Percentiles rank a stretch among this genome's conserved stretches.
Evolutionary conservation across 2,888 invertebrate genomes (phyloP).

Genomic region (Dione vanillae): DNA sequence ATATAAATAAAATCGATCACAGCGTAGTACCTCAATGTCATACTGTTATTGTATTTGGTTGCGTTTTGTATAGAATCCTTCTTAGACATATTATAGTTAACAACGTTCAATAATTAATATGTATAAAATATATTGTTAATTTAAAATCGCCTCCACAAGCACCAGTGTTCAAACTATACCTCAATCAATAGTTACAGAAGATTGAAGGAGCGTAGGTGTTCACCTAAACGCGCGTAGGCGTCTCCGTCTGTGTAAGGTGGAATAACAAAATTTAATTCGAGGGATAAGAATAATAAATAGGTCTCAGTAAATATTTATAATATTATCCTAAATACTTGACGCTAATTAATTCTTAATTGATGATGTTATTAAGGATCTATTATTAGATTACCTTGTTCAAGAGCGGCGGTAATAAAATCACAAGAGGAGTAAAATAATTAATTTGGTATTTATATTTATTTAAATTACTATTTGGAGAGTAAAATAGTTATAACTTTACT

Average conservation of each 20-base stretch:
- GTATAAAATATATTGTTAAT: too few relatives aligned
- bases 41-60: too few relatives aligned
- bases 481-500: too few relatives aligned
- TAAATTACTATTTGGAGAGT: too few relatives aligned
- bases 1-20: too few relatives aligned
- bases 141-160: neutral
- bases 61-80: too few relatives aligned
- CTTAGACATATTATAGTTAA: too few relatives aligned
- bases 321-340: neutral
- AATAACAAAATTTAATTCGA: neutral
- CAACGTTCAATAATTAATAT: too few relatives aligned
- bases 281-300: constrained; percentile 2
- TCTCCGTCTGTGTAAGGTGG: neutral
- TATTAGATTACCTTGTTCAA: neutral
- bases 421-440: too few relatives aligned
- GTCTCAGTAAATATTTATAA: neutral
- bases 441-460: too few relatives aligned
- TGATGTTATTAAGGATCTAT: neutral
- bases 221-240: neutral
- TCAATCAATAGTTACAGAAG: neutral
- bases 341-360: neutral
- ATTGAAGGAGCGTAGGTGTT: neutral
- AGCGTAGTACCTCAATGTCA: too few relatives aligned
- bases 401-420: neutral
- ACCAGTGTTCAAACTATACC: neutral